Evolutionary conservation across 2,113 vertebrate genomes (phyloP).

Genomic region (Brachypodius melanocephalos): DNA sequence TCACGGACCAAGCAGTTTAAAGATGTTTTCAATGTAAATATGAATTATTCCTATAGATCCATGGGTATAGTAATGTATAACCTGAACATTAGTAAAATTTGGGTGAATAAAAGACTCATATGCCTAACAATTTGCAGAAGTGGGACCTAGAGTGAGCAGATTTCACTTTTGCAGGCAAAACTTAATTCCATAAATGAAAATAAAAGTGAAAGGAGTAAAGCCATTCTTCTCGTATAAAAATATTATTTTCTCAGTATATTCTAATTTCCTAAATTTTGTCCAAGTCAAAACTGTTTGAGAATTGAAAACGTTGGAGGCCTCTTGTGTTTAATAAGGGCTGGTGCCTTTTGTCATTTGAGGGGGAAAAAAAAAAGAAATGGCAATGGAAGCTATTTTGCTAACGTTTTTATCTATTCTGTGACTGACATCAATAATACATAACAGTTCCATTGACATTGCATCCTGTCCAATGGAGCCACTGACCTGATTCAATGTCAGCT

Average conservation of each 20-base stretch:
- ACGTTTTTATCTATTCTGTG: constrained; percentile 77
- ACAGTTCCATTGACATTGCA: constrained; percentile 78
- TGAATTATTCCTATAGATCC: background rate
- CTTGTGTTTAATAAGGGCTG: constrained; percentile 26
- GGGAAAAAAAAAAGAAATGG: constrained; percentile 52
- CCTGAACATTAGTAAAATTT: background rate
- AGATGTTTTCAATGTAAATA: background rate
- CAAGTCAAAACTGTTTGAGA: background rate
- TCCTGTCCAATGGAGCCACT: constrained; percentile 75
- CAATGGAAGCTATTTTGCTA: constrained; percentile 76
- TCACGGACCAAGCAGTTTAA: background rate
- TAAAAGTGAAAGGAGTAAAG: background rate
- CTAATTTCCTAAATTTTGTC: background rate
- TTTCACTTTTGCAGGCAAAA: background rate
- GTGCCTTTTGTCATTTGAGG: constrained; percentile 57
- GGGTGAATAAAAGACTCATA: background rate
- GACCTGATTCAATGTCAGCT: constrained; percentile 78
- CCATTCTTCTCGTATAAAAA: background rate
- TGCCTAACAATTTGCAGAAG: background rate
- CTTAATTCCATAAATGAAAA: background rate
- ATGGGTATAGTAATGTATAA: background rate
- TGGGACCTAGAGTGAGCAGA: background rate
- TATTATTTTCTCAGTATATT: background rate
- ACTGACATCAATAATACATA: constrained; percentile 79
- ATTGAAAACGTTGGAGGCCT: background rate